phyloP scores from a whole-genome alignment of 2,113 vertebrate genomes.

The Poecile atricapillus region DNA sequence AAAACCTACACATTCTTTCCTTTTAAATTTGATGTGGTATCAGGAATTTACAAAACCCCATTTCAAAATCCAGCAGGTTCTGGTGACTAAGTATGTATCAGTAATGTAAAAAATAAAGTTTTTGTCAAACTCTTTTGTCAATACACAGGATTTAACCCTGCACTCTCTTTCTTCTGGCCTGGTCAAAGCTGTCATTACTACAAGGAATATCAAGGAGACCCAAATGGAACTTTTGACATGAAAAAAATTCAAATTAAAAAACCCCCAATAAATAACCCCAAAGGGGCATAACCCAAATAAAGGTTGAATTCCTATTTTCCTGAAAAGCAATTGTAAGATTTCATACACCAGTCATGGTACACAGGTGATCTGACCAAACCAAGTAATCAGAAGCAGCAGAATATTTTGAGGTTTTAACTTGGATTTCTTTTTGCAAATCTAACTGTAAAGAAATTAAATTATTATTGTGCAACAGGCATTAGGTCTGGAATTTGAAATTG shows the following conservation, averaged over 20 bases:
- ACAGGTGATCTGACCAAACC: background rate
- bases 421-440: background rate
- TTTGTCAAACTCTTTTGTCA: background rate
- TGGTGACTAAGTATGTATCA: background rate
- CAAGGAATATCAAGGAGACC: background rate
- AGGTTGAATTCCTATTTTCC: background rate
- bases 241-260: background rate
- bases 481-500: background rate
- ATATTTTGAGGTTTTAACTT: background rate
- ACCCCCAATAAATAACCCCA: background rate
- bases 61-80: background rate
- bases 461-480: background rate
- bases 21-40: background rate
- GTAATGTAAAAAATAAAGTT: background rate
- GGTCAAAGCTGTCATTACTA: background rate
- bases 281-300: background rate
- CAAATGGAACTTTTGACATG: background rate
- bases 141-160: background rate
- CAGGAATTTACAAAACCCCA: background rate
- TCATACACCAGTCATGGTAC: background rate
- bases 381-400: background rate
- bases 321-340: background rate
- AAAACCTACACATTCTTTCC: background rate
- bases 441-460: background rate
- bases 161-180: background rate